Evolutionary conservation across 2,888 invertebrate genomes (phyloP), one percentile per base, ranked within the genome.

Genomic region (Drosophila differens): DNA sequence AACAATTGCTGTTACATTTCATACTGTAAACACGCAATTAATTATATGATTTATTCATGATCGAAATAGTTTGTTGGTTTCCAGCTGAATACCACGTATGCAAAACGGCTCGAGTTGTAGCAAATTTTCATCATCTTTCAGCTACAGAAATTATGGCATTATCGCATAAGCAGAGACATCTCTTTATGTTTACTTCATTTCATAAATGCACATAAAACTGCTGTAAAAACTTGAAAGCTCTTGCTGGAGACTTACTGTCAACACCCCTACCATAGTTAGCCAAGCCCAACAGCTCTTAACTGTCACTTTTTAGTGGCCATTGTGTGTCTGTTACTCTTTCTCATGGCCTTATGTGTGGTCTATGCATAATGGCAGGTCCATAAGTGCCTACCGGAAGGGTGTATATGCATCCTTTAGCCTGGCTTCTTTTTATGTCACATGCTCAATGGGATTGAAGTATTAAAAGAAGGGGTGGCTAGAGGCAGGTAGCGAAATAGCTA

Each of bases 241-340:
- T 53, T 32, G 39, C 44, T 66, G 37, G 22, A 51, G 60, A 61
- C 63, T 25, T 69, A 37, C 41, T 32, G 51, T 39, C 59, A 63
- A 63, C 33, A 37, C 49, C 58, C 39, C 33, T 54, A 67, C 54
- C 32, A 37, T 52, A 44, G 64, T 77, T 78, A 55, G 47, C 49
- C 66, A 59, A 32, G 62, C 57, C 77, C 63, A 47, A 59, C 33
- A 69, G 79, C 74, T 73, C 89, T 83, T 85, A 80, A 76, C 83
- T 75, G 83, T 74, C 86, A 68, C 66, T 62, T 78, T 88, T 88
- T 81, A 88, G 83, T 83, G 62, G 74, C 81, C 74, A 83, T 78
- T 88, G 77, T 85, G 77, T 66, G 74, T 76, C 66, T 74, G 70
- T 70, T 79, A 83, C 81, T 85, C 90, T 85, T 82, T 85, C 87